Percentiles rank a stretch among this genome's conserved stretches.
Evolutionary conservation across 2,888 invertebrate species (phyloP).

Genomic region (Agrenia bidenticulata): DNA sequence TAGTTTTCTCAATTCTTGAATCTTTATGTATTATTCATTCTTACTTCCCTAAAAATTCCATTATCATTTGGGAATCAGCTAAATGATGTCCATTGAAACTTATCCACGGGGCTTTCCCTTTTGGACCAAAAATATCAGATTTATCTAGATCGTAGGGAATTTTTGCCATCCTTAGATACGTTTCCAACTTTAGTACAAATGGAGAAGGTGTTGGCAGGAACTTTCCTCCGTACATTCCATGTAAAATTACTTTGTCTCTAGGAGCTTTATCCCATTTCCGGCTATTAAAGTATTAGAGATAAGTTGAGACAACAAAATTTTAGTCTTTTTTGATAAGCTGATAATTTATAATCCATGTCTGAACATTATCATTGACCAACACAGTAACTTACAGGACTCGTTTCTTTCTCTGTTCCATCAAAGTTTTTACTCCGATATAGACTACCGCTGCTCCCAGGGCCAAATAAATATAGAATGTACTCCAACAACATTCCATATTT

Average conservation of each 20-base stretch:
- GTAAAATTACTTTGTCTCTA: slow-evolving; percentile 31
- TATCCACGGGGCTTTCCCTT: slow-evolving; percentile 48
- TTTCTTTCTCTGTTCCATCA: neutral
- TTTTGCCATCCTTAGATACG: slow-evolving; percentile 56
- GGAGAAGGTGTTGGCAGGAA: slow-evolving; percentile 56
- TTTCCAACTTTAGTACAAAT: slow-evolving; percentile 57
- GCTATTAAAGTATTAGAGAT: neutral
- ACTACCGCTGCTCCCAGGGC: neutral
- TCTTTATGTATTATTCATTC: slow-evolving; percentile 4
- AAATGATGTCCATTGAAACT: slow-evolving; percentile 38
- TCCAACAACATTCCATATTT: too few species aligned
- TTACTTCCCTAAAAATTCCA: slow-evolving; percentile 40
- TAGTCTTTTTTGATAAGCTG: too few species aligned
- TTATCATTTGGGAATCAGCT: slow-evolving; percentile 45
- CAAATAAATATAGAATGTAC: too few species aligned
- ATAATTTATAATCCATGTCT: too few species aligned
- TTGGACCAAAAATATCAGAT: slow-evolving; percentile 34
- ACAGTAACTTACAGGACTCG: slow-evolving; percentile 1
- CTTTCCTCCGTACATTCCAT: slow-evolving; percentile 43
- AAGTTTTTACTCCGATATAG: neutral
- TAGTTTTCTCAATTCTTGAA: too few species aligned
- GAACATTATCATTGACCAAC: too few species aligned
- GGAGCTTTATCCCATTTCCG: slow-evolving; percentile 16
- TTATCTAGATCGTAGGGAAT: slow-evolving; percentile 55
- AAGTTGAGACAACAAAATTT: neutral